Percentiles rank a stretch among this genome's conserved stretches.
These are phyloP conservation scores for Otocyon megalotis DNA, from an alignment of 2,113 vertebrate species.

Conservation along the genomic window DNA sequence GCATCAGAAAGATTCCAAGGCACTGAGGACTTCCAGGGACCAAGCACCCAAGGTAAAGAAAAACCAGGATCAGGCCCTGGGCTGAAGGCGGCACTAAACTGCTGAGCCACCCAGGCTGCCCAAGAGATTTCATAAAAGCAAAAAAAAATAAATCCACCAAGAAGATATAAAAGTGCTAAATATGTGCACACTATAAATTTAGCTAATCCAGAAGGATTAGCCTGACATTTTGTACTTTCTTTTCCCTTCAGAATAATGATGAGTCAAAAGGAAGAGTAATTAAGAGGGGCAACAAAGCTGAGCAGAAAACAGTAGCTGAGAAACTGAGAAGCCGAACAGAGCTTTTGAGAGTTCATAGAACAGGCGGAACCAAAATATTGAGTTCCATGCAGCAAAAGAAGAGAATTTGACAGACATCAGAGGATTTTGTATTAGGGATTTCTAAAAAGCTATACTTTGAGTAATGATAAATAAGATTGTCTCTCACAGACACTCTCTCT, in stretches of 20 bases:
- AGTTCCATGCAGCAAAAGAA: background rate
- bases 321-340: background rate
- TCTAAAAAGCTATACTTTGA: background rate
- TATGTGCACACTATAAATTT: too few species aligned
- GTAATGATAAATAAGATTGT: background rate
- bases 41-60: background rate
- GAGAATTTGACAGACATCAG: background rate
- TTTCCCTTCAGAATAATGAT: background rate
- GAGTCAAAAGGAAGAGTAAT: background rate
- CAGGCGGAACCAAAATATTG: background rate
- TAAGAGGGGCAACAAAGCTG: background rate
- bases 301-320: background rate
- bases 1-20: background rate
- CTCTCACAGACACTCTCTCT: background rate
- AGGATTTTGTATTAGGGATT: background rate
- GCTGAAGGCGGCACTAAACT: too few species aligned
- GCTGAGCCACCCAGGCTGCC: too few species aligned
- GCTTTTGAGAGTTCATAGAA: background rate
- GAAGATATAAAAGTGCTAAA: too few species aligned
- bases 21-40: background rate
- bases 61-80: background rate
- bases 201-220: background rate
- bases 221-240: background rate
- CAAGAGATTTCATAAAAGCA: too few species aligned
- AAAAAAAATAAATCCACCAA: too few species aligned